These are phyloP conservation scores for Capitella teleta DNA, from an alignment of 1,140 invertebrate species.

Conservation along the genomic window DNA sequence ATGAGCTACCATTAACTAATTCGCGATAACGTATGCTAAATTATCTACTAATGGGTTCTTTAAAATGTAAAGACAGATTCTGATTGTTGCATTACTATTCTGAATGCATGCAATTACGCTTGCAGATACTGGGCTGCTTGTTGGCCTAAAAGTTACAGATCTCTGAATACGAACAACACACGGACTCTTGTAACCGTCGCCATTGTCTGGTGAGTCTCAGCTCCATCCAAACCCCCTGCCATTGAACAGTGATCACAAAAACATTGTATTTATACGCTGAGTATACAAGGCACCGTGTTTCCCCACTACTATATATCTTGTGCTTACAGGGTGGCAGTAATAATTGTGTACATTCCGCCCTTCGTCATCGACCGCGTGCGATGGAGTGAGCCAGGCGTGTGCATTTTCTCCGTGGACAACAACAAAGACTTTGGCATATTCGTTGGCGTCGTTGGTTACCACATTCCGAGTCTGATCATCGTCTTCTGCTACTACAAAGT, in stretches of 20 bases:
- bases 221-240: no score
- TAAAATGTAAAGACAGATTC: no score
- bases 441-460: conserved; percentile 1
- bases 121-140: conserved; percentile 4
- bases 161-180: neutral
- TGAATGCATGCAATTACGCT: no score
- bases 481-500: neutral
- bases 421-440: neutral
- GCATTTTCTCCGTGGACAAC: conserved; percentile 1
- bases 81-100: no score
- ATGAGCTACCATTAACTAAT: no score
- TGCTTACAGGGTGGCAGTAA: conserved; percentile 29
- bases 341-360: conserved; percentile 30
- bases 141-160: neutral
- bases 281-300: no score
- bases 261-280: no score
- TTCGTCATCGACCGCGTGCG: conserved; percentile 29
- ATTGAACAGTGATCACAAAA: no score
- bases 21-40: no score
- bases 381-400: conserved; percentile 11
- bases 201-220: conserved; percentile 2
- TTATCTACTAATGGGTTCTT: no score
- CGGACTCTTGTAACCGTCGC: neutral
- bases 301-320: no score
- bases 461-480: neutral